These are phyloP conservation scores for Drosophila setifemur DNA, from an alignment of 1,140 invertebrate genomes.

Conservation along the genomic window DNA sequence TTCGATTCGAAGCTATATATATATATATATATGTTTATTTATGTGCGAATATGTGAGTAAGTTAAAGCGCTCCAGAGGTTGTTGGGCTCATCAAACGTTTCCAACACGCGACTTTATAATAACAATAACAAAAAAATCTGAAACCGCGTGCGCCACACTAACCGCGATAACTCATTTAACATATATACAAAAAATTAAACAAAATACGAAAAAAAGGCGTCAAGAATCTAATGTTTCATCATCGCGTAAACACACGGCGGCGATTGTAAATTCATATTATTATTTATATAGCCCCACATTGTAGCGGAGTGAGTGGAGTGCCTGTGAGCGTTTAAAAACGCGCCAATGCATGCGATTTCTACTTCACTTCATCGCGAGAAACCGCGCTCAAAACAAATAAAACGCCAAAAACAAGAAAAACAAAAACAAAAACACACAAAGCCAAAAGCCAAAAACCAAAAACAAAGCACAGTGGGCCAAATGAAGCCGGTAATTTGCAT, in stretches of 20 bases:
- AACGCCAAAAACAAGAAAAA: too few relatives aligned
- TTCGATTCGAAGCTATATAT: slow-evolving; percentile 24
- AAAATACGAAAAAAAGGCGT: slow-evolving; percentile 16
- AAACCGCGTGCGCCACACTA: background rate
- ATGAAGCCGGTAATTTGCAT: slow-evolving; percentile 23
- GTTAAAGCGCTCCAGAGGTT: slow-evolving; percentile 11
- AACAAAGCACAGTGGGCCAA: slow-evolving; percentile 55
- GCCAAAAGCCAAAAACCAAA: slow-evolving; percentile 13
- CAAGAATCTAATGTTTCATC: slow-evolving; percentile 39
- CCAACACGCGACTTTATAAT: slow-evolving; percentile 27
- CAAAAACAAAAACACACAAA: slow-evolving; percentile 19
- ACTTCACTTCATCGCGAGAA: background rate
- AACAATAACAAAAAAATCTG: background rate
- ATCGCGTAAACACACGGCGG: background rate
- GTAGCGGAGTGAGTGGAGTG: background rate
- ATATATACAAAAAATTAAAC: slow-evolving; percentile 7
- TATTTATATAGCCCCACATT: slow-evolving; percentile 12
- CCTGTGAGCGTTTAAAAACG: slow-evolving; percentile 11
- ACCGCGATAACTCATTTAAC: slow-evolving; percentile 20
- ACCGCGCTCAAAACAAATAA: slow-evolving; percentile 21
- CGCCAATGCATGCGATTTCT: slow-evolving; percentile 11
- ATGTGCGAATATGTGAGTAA: background rate
- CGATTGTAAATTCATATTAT: slow-evolving; percentile 4
- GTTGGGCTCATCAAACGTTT: slow-evolving; percentile 5
- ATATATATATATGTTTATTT: slow-evolving; percentile 9